Evolutionary conservation across 2,113 vertebrate genomes (phyloP), one percentile per base, ranked within the genome.

Genomic region (Lamprologus ornatipinnis): DNA sequence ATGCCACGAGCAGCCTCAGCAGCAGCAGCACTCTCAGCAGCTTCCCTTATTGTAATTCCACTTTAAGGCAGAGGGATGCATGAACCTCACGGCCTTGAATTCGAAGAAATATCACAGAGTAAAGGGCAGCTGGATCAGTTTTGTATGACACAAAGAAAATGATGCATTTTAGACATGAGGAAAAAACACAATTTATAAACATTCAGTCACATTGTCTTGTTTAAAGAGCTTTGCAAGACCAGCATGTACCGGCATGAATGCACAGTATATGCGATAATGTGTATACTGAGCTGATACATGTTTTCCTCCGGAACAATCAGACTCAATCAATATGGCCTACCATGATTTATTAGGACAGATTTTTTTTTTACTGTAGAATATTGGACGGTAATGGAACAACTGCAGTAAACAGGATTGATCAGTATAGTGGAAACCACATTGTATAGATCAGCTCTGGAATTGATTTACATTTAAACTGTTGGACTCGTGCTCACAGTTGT

Each of bases 41-140:
- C 83, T 89, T 81, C 78, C 89, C 84, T 90, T 90, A 87, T 93
- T 95, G 87, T 81, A 78, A 93, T 93, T 93, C 87, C 83, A 75
- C 13, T 45, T 55, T 42, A 85, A 87, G 82, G 88, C 79, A 87
- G 65, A 80, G 65, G 53, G 86, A 84, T 63, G 57, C 73, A 37
- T 85, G 78, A 28, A 45, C 55, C 81, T 81, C 84, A 65, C 40
- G 45, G 84, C 85, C 73, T 78, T 78, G 63, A 40, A 53, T 83
- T 28, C 21, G 2, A 47, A 86, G 81, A 40, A 28, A 70, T 81
- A 75, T 49, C 45, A 78, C 15, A 17, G 47, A 42, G 82, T 47
- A 53, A 82, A 53, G 33, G 14, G 14, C 2, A 53, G 70, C 45
- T 80, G 55, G 15, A 80, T 80, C 55, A 21, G 57, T 53, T 49